Evolutionary conservation across 2,888 invertebrate species (phyloP), one percentile per base, ranked within the genome.

Genomic region (Drosophila kambysellisi): DNA sequence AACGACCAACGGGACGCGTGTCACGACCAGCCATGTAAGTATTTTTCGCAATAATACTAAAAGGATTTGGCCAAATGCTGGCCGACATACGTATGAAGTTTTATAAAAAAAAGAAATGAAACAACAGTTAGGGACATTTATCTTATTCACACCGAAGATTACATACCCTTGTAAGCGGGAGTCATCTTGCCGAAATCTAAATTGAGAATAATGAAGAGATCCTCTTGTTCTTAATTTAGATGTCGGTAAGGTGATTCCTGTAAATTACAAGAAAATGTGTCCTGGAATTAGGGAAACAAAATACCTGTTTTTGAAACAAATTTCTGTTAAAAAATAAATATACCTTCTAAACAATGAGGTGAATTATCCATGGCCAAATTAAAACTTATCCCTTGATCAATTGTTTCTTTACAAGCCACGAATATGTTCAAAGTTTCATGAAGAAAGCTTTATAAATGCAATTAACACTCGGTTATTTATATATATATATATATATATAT

Each of bases 41-140:
- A 63, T 81, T 76, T 79, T 83, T 82, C 89, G 89, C 74, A 87
- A 87, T 87, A 87, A 88, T 74, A 74, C 89, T 87, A 89, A 87
- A 89, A 87, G 87, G 80, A 79, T 88, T 66, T 70, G 63, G 62
- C 50, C 73, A 63, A 56, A 66, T 69, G 46, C 70, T 62, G 80
- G 74, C 15, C 15, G 58, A 43, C 52, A 43, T 53, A 50, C 30
- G 12, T 20, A 51, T 39, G 58, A 35, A 63, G 64, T 71, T 82
- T 74, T 71, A 76, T 69, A 54, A 65, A 56, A 77, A 66, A 46
- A 46, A 46, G 2, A 20, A 7, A 25, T 25, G 2, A 25, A 15
- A 15, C 8, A 46, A 25, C 15, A 25, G 25, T 46, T 25, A 25
- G 25, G 4, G 46, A 46, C 46, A 25, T 25, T 46, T 2, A 25